Evolutionary conservation across 2,888 invertebrate genomes (phyloP).

Genomic region (Perizoma flavofasciatum): DNA sequence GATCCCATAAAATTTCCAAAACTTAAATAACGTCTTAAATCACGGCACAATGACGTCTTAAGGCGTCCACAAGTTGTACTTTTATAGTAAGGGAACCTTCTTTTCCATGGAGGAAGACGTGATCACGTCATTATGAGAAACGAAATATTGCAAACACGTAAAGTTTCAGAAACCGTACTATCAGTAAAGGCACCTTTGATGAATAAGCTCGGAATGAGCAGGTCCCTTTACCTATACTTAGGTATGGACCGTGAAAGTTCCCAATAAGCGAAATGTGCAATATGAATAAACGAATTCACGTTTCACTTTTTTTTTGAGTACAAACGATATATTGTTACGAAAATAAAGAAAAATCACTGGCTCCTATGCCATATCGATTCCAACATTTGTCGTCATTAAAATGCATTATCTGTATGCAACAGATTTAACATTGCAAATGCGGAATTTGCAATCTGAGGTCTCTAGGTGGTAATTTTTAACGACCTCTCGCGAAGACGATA

Average conservation of each 20-base stretch:
- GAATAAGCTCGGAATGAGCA: too few relatives aligned
- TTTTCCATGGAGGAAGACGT: neutral
- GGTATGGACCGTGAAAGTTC: too few relatives aligned
- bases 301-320: too few relatives aligned
- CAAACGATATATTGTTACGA: too few relatives aligned
- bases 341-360: neutral
- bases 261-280: too few relatives aligned
- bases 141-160: neutral
- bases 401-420: slow-evolving; percentile 80
- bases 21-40: slow-evolving; percentile 67
- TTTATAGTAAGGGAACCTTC: slow-evolving; percentile 6
- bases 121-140: neutral
- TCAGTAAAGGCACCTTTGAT: too few relatives aligned
- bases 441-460: slow-evolving; percentile 73
- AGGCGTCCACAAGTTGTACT: slow-evolving; percentile 38
- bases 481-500: slow-evolving; percentile 65
- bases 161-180: too few relatives aligned
- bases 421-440: slow-evolving; percentile 81
- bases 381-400: slow-evolving; percentile 83
- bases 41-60: slow-evolving; percentile 58
- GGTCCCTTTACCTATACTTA: too few relatives aligned
- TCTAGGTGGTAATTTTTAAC: slow-evolving; percentile 79
- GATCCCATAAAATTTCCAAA: slow-evolving; percentile 50
- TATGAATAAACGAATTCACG: too few relatives aligned
- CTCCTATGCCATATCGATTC: slow-evolving; percentile 62